Percentiles rank a stretch among this genome's conserved stretches.
phyloP scores from a whole-genome alignment of 2,888 invertebrate genomes.

The Lissocephala sabroskyi region DNA sequence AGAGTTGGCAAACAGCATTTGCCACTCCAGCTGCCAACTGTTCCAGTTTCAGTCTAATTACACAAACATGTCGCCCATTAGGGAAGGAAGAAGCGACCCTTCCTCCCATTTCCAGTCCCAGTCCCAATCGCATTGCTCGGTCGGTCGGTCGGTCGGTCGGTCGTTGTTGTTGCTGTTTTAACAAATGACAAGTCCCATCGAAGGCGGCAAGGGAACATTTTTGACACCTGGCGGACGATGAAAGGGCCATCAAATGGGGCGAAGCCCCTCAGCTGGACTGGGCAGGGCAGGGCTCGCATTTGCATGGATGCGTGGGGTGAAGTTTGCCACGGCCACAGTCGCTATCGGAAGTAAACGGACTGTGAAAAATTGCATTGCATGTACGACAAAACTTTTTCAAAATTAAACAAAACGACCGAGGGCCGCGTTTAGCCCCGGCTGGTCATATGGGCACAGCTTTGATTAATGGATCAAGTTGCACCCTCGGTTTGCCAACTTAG shows the following conservation, averaged over 20 bases:
- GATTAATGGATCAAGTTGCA: slow-evolving; percentile 40
- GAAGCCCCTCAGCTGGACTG: too few relatives aligned
- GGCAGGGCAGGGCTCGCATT: too few relatives aligned
- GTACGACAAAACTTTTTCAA: slow-evolving; percentile 52
- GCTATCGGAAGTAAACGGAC: slow-evolving; percentile 42
- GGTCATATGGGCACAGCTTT: slow-evolving; percentile 28
- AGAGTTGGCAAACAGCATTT: slow-evolving; percentile 40
- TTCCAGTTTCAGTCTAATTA: slow-evolving; percentile 36
- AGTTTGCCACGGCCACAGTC: slow-evolving; percentile 10
- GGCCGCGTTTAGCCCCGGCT: slow-evolving; percentile 3
- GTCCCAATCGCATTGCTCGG: too few relatives aligned
- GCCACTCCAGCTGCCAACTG: slow-evolving; percentile 10
- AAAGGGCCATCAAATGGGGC: slow-evolving; percentile 6
- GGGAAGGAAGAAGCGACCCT: slow-evolving; percentile 23
- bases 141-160: too few relatives aligned
- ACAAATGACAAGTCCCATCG: too few relatives aligned
- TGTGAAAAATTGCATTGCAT: slow-evolving; percentile 53
- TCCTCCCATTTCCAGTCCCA: too few relatives aligned
- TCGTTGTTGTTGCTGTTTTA: too few relatives aligned
- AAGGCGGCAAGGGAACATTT: slow-evolving; percentile 21
- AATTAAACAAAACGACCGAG: slow-evolving; percentile 8
- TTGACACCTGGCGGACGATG: slow-evolving; percentile 48
- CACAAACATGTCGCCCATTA: slow-evolving; percentile 36
- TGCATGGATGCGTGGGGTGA: slow-evolving; percentile 16
- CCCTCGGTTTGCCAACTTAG: slow-evolving; percentile 43